Base-by-base conservation (phyloP, 2,113 vertebrate genomes). In the Zingel zingel region DNA sequence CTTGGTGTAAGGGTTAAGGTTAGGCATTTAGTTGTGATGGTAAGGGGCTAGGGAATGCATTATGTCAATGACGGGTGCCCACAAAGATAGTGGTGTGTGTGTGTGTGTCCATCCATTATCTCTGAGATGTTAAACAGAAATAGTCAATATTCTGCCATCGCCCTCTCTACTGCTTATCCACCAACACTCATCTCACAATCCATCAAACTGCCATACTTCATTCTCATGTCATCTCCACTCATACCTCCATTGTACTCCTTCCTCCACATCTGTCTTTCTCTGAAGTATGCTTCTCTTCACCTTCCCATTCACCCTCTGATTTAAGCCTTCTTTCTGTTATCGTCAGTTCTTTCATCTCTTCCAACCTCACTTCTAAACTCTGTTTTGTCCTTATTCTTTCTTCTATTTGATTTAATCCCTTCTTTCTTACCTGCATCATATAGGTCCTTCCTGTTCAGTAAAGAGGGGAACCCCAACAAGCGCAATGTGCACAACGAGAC, bases 381-480 rank as follows among this genome's bases (percentile, higher is more conserved):
- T 12, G 12, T 59, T 82, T 72, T 68, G 21, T 50, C 39, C 5
- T 15, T 25, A 7, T 18, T 19, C 25, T 18, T 27, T n/a, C 3
- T 23, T n/a, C 2, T 12, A 0, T 75, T 74, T 53, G 15, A 18
- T 70, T 62, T 6, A 48, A 25, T 53, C 5, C 12, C 3, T 15
- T 62, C 30, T 61, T 36, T 65, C 3, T 70, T 58, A 2, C 4
- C 67, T 75, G 11, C 33, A 13, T 57, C 19, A 0, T 64, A 5
- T 18, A 94, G 93, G 89, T 92, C 92, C 58, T 94, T 94, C 84
- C 90, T 94, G 85, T 93, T 93, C 82, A 93, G 88, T 83, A 94
- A 94, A 91, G 93, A 94, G 82, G 93, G 93, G 39, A 94, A 94
- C 83, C 93, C 92, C 64, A 94, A 94, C 92, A 94, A 94, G 87